A percentile compares a stretch with the other conserved stretches of the same genome.
Evolutionary conservation across 2,113 vertebrate species (phyloP).

Genomic region (Rhegmatorhina hoffmannsi): DNA sequence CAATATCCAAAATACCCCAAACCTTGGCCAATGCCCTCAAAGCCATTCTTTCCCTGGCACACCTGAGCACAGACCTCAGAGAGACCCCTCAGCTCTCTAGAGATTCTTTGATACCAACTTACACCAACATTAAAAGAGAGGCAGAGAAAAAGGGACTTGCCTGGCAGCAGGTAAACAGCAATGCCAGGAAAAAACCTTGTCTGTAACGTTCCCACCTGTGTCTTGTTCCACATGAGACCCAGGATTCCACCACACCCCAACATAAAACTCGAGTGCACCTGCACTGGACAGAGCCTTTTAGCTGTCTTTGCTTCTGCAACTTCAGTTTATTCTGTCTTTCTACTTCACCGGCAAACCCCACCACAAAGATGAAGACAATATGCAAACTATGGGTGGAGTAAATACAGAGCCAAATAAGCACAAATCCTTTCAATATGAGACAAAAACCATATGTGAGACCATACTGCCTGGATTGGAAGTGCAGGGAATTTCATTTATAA

Average conservation of each 20-base stretch:
- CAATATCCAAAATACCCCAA: neutral
- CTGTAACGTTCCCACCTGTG: neutral
- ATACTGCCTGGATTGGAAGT: slow-evolving; percentile 11
- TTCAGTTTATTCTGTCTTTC: neutral
- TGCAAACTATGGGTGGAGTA: neutral
- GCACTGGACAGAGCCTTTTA: neutral
- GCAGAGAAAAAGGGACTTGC: neutral
- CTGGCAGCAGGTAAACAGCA: neutral
- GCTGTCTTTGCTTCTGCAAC: neutral
- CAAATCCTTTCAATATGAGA: slow-evolving; percentile 11
- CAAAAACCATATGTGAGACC: slow-evolving; percentile 25
- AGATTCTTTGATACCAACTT: neutral
- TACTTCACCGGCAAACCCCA: neutral
- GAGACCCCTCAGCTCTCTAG: neutral
- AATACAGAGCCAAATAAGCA: neutral
- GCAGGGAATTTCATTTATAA: neutral
- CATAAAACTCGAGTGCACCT: neutral
- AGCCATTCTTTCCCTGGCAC: neutral
- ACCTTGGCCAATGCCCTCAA: neutral
- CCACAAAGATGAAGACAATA: neutral
- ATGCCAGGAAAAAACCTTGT: neutral
- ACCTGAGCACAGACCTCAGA: neutral
- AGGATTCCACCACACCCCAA: neutral
- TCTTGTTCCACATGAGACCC: neutral
- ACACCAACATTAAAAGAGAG: neutral